A percentile compares a stretch with the other conserved stretches of the same genome.
These are phyloP conservation scores for Eolophus roseicapilla DNA, from an alignment of 2,113 vertebrate species.

Conservation along the genomic window DNA sequence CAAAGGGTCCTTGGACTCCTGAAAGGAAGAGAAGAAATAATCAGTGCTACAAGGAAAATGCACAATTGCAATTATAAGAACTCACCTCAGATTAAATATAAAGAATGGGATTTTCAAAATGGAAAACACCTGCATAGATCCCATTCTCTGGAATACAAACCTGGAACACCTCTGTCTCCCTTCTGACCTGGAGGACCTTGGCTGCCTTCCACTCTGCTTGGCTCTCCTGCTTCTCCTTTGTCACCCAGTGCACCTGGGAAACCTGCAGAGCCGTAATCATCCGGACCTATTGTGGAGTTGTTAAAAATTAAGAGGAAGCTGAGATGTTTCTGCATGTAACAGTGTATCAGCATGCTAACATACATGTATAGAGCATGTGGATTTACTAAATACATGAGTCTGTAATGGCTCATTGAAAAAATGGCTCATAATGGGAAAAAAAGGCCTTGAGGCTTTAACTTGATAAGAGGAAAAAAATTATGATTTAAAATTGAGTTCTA, in stretches of 20 bases:
- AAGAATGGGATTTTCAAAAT: background rate
- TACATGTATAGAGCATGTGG: background rate
- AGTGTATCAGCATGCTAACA: background rate
- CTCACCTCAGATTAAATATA: background rate
- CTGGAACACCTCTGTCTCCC: slow-evolving; percentile 82
- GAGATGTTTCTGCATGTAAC: background rate
- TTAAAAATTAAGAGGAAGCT: background rate
- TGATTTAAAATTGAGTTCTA: background rate
- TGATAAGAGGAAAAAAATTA: background rate
- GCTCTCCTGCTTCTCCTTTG: slow-evolving; percentile 81
- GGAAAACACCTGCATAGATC: background rate
- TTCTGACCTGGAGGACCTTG: slow-evolving; percentile 78
- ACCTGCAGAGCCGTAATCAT: slow-evolving; percentile 77
- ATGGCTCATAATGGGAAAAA: background rate
- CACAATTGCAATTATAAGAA: background rate
- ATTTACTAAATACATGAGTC: background rate
- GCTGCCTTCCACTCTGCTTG: slow-evolving; percentile 77
- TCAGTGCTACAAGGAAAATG: background rate
- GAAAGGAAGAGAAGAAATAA: background rate
- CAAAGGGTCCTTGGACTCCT: slow-evolving; percentile 83
- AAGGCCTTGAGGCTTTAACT: background rate
- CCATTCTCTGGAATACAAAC: slow-evolving; percentile 63
- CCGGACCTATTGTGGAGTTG: slow-evolving; percentile 73
- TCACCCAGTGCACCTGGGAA: slow-evolving; percentile 79
- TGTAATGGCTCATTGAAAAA: background rate